These are phyloP conservation scores for Sarcophaga caerulescens DNA, from an alignment of 2,888 invertebrate genomes.

Conservation along the genomic window DNA sequence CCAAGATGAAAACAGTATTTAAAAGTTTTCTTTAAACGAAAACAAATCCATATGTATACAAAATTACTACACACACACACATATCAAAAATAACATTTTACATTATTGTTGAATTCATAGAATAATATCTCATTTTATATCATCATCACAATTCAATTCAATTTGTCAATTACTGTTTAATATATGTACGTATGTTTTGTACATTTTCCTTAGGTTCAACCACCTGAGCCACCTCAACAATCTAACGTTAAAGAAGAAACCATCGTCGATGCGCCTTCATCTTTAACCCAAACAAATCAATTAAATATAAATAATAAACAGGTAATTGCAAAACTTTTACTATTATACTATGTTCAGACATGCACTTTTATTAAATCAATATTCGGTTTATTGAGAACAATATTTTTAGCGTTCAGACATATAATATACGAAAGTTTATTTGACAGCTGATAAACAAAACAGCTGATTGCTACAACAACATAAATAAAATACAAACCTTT, in stretches of 20 bases:
- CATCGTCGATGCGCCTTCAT: not conserved
- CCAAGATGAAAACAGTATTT: not conserved
- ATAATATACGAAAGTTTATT: no score
- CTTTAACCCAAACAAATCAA: not conserved
- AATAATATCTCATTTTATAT: not conserved
- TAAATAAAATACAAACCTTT: no score
- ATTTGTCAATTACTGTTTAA: not conserved
- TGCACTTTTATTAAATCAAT: no score
- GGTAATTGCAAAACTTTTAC: not conserved
- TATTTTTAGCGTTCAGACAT: no score
- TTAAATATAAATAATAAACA: not conserved
- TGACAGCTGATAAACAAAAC: no score
- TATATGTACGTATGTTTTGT: conserved; percentile 1
- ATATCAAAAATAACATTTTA: not conserved
- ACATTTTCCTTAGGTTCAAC: not conserved
- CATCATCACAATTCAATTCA: not conserved
- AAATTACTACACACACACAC: not conserved
- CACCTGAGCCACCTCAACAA: not conserved
- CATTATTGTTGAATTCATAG: not conserved
- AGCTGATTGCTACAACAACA: no score
- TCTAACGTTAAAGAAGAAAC: not conserved
- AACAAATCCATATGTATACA: not conserved
- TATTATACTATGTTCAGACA: no score
- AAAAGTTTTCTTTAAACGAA: not conserved
- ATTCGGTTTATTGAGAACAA: no score